phyloP scores from a whole-genome alignment of 2,113 vertebrate species.

The Myiozetetes cayanensis region DNA sequence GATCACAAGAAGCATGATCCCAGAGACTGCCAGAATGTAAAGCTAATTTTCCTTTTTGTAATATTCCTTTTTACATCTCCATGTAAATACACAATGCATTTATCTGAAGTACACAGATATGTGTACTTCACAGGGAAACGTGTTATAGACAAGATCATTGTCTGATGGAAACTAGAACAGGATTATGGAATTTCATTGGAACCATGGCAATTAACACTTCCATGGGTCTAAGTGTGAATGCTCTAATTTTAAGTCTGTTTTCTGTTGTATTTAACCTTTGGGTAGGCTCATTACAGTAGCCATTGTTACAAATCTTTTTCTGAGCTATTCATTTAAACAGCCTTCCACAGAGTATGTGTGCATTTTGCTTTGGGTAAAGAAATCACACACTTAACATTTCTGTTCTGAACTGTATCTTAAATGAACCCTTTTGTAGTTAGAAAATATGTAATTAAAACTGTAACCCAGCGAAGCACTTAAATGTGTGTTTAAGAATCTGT shows the following conservation, averaged over 20 bases:
- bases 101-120: not conserved
- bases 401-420: slow-evolving; percentile 26
- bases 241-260: slow-evolving; percentile 11
- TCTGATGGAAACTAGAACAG: not conserved
- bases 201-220: not conserved
- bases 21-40: not conserved
- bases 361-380: slow-evolving; percentile 9
- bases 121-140: not conserved
- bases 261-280: slow-evolving; percentile 34
- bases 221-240: not conserved
- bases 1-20: not conserved
- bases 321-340: slow-evolving; percentile 22
- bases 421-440: not conserved
- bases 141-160: not conserved
- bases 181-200: not conserved
- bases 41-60: not conserved
- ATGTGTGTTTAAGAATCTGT: not conserved
- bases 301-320: not conserved
- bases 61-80: slow-evolving; percentile 1
- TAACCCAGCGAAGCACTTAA: not conserved
- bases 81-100: not conserved
- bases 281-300: not conserved
- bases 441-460: slow-evolving; percentile 23
- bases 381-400: not conserved
- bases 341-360: not conserved